Conservation (phyloP, 1,140 invertebrate species). For the Papilio polyxenes region DNA sequence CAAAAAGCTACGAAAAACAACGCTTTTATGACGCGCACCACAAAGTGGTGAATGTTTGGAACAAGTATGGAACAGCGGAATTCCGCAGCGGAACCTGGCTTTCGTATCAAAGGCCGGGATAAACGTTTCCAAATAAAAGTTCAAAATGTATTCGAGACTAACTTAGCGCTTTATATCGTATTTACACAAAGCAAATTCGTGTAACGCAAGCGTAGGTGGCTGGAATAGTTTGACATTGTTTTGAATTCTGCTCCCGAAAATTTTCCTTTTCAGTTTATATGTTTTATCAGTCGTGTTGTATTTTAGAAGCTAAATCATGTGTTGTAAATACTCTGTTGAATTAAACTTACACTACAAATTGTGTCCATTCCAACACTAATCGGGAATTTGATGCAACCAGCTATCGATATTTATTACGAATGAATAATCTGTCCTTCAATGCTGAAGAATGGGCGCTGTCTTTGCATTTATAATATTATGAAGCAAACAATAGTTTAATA, state of each 20-base stretch:
- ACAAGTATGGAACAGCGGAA: slow-evolving; percentile 16
- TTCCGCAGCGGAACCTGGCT: background rate
- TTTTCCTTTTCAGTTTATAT: background rate
- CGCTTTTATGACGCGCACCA: slow-evolving; percentile 25
- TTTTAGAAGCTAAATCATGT: background rate
- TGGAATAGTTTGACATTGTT: slow-evolving; percentile 26
- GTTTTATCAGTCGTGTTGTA: background rate
- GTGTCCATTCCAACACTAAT: no score
- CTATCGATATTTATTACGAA: no score
- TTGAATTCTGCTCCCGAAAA: background rate
- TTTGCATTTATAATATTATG: no score
- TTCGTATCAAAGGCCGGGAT: slow-evolving; percentile 12
- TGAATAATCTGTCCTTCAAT: no score
- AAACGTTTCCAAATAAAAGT: slow-evolving; percentile 35
- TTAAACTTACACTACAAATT: background rate
- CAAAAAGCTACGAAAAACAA: slow-evolving; percentile 17
- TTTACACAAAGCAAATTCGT: slow-evolving; percentile 17
- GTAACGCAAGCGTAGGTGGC: slow-evolving; percentile 11
- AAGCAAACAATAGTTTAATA: no score
- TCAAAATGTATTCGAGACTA: slow-evolving; percentile 11
- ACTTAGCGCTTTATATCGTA: slow-evolving; percentile 23
- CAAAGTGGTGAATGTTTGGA: slow-evolving; percentile 34
- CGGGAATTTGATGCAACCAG: no score
- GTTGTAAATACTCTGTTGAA: background rate
- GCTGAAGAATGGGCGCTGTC: no score